A percentile compares a stretch with the other conserved stretches of the same genome.
These are phyloP conservation scores for Antidorcas marsupialis DNA, from an alignment of 2,113 vertebrate species.

Conservation along the genomic window DNA sequence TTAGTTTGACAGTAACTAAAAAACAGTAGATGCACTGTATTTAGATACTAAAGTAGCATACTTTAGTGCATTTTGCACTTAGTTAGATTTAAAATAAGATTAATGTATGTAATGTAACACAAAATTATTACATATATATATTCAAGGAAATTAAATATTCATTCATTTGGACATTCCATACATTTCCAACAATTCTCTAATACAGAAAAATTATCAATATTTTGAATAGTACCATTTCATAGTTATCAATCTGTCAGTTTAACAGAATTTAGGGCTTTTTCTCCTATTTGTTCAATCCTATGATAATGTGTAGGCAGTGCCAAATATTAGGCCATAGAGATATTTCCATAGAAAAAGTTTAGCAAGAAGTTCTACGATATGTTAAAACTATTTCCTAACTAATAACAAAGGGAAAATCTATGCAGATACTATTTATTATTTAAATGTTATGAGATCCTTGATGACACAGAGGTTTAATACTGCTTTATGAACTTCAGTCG, in stretches of 20 bases:
- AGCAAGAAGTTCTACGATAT: not conserved
- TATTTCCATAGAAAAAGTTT: not conserved
- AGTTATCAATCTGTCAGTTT: not conserved
- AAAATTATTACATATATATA: not conserved
- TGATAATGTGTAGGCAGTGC: not conserved
- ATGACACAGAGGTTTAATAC: not conserved
- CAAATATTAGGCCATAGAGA: not conserved
- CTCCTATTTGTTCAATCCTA: not conserved
- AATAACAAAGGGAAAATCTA: not conserved
- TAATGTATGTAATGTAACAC: not conserved
- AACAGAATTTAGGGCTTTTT: not conserved
- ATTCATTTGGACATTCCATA: not conserved
- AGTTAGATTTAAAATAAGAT: not conserved
- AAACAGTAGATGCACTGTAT: not conserved
- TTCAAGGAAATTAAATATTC: not conserved
- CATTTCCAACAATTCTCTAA: not conserved
- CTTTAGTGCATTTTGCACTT: not conserved
- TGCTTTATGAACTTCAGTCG: not conserved
- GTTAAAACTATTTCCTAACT: not conserved
- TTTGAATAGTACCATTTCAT: not conserved
- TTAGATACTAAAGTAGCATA: not conserved
- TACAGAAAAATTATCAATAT: not conserved
- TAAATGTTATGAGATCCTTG: not conserved
- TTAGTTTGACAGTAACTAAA: not conserved
- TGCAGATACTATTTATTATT: not conserved